Evolutionary conservation across 2,113 vertebrate genomes (phyloP), one percentile per base, ranked within the genome.

Genomic region (Menura novaehollandiae): DNA sequence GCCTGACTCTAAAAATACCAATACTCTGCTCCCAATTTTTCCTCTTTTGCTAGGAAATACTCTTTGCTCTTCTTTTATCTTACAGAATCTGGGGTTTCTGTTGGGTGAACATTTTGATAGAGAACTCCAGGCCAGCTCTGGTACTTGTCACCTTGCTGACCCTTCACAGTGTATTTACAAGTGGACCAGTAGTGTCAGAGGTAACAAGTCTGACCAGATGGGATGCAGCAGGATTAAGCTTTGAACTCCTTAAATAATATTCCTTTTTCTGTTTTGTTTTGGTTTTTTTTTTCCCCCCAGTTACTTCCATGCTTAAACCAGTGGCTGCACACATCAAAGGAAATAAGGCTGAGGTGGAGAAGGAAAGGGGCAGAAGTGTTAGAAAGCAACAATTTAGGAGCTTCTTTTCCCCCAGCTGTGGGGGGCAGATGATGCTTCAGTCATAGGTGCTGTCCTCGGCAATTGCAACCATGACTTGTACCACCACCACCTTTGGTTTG

Each of bases 201-300:
- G 15, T 41, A 59, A 23, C 71, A 37, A 19, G 9, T 43, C 32
- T 82, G 51, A 73, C 26, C 32, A 66, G 51, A 56, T 15, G 19
- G 13, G 39, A 47, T 62, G 30, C 78, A 89, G 49, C 20, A 79
- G 46, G 58, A 83, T 69, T 75, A 44, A 68, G 16, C 37, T 73
- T 69, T 81, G 53, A 89, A 73, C 33, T 80, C 74, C 11, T 68
- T 28, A 71, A 79, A 47, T 44, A 2, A 35, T 30, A 30, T 13
- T 81, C 18, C 2, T 17, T 49, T 64, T 55, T 56, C n/a, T 41
- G 5, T 6, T 33, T 20, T 41, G 39, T 41, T 41, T 41, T 41
- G 39, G 2, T 4, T 22, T 44, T 35, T 41, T 22, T n/a, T 8
- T 1, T 1, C 2, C 7, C 5, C 4, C 9, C 26, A 37, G 0